phyloP scores from a whole-genome alignment of 2,797 vertebrate genomes.

The Avahi laniger region DNA sequence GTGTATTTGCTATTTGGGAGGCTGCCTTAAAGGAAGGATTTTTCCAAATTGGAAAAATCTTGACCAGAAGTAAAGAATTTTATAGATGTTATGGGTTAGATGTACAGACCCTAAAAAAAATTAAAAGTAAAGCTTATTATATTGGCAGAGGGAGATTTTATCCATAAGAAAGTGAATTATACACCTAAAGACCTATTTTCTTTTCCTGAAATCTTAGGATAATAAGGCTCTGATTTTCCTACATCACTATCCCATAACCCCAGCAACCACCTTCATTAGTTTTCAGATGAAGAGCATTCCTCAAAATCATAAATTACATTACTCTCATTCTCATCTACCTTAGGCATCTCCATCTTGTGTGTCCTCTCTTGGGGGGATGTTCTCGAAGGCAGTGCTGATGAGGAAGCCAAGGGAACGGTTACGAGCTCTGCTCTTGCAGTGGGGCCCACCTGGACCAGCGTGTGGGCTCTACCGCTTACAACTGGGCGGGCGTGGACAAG shows the following conservation, averaged over 20 bases:
- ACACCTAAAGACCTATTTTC: neutral
- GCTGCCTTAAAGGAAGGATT: neutral
- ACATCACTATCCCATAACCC: no score
- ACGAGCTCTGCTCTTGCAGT: neutral
- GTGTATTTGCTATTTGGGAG: neutral
- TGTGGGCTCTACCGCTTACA: neutral
- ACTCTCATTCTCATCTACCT: neutral
- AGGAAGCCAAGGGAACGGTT: no score
- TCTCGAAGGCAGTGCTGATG: neutral
- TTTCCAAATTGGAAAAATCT: neutral
- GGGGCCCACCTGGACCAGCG: neutral
- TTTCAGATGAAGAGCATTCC: neutral
- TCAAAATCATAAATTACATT: neutral
- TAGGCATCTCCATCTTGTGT: neutral
- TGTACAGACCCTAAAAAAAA: neutral
- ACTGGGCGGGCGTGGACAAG: no score
- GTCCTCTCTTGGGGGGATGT: neutral
- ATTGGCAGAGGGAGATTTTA: neutral
- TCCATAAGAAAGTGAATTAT: neutral
- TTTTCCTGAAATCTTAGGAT: neutral
- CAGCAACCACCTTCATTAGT: neutral
- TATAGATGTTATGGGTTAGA: neutral
- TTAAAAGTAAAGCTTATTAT: neutral
- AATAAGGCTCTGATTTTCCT: neutral
- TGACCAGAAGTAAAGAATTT: neutral